Evolutionary conservation across 2,888 invertebrate genomes (phyloP).

Genomic region (Petrolisthes manimaculis): DNA sequence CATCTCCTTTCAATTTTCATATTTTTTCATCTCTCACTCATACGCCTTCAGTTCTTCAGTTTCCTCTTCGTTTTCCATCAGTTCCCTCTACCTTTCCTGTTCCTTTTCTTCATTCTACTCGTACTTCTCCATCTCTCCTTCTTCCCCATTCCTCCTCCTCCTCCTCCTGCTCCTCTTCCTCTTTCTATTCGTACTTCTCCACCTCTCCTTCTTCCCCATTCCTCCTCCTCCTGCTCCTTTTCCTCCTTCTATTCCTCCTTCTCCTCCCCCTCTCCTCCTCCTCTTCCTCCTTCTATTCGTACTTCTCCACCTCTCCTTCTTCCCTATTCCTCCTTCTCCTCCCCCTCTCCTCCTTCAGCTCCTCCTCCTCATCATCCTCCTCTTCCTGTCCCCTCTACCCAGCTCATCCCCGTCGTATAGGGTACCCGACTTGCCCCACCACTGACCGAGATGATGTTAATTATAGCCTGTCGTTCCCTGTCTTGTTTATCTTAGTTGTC

Average conservation of each 20-base stretch:
- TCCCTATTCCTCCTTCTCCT: background rate
- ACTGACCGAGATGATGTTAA: background rate
- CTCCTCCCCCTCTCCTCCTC: background rate
- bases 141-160: background rate
- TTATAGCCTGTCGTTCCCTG: slow-evolving; percentile 1
- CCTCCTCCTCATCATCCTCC: background rate
- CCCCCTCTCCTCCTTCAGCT: background rate
- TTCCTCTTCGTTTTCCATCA: no score
- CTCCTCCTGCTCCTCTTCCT: background rate
- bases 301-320: background rate
- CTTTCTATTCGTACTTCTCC: background rate
- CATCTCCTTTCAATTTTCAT: no score
- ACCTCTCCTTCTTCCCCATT: background rate
- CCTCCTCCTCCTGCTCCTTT: background rate
- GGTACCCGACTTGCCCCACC: background rate
- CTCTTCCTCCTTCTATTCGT: background rate
- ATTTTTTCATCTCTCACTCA: no score
- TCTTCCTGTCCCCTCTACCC: background rate
- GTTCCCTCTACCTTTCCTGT: background rate
- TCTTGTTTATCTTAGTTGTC: background rate
- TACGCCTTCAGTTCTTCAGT: no score
- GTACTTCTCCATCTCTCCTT: background rate
- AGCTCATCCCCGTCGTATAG: background rate
- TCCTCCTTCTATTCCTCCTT: background rate
- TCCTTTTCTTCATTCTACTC: background rate